Conservation (phyloP, 2,797 vertebrate genomes). For the Coregonus ussuriensis region DNA sequence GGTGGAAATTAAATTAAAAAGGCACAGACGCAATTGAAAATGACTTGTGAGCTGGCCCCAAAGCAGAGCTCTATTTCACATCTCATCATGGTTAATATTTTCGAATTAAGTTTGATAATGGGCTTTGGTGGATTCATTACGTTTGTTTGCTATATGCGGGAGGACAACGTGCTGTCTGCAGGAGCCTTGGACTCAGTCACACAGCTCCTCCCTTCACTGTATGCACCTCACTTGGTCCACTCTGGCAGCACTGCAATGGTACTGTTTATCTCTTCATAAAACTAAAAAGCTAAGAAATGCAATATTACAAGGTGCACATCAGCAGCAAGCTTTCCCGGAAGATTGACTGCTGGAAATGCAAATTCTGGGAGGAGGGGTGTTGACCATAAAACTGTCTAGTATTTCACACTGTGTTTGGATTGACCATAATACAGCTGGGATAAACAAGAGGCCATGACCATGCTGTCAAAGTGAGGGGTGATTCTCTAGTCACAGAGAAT, state of each 20-base stretch:
- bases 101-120: conserved; percentile 43
- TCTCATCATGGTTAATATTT: conserved; percentile 28
- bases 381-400: conserved; percentile 40
- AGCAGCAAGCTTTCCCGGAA: conserved; percentile 7
- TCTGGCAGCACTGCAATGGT: conserved; percentile 22
- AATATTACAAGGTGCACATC: conserved; percentile 16
- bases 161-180: not conserved
- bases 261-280: conserved; percentile 23
- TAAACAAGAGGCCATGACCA: conserved; percentile 27
- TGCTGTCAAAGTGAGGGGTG: conserved; percentile 23
- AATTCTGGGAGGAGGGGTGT: conserved; percentile 6
- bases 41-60: conserved; percentile 12
- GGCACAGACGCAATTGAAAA: conserved; percentile 19
- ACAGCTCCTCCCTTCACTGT: conserved; percentile 2
- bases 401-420: conserved; percentile 41
- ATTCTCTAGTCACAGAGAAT: conserved; percentile 19
- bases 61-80: conserved; percentile 23
- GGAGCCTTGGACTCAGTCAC: not conserved
- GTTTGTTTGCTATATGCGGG: conserved; percentile 26
- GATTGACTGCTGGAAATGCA: conserved; percentile 25
- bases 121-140: conserved; percentile 34
- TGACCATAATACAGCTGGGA: conserved; percentile 29
- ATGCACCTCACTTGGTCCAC: not conserved
- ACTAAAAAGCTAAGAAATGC: conserved; percentile 23
- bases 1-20: conserved; percentile 25